These are phyloP conservation scores for Mamestra configurata DNA, from an alignment of 1,140 invertebrate species.

Conservation along the genomic window DNA sequence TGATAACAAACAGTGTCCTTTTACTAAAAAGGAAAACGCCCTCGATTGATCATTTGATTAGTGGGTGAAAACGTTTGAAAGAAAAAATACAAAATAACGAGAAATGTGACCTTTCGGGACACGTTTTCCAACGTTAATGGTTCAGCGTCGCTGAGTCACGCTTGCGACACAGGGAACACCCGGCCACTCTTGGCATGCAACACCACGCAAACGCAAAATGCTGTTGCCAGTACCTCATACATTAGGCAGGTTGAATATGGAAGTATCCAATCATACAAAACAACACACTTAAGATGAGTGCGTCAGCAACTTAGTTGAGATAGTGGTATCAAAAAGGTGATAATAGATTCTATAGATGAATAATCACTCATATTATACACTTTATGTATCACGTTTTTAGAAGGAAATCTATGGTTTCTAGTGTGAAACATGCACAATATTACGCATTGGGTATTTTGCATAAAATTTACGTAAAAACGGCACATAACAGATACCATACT, in stretches of 20 bases:
- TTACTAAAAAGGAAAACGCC: not conserved
- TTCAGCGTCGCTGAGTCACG: conserved; percentile 78
- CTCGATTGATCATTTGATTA: conserved; percentile 33
- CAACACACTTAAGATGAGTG: conserved; percentile 43
- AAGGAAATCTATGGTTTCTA: not conserved
- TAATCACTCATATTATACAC: not conserved
- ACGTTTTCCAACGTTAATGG: conserved; percentile 68
- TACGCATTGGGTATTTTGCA: not conserved
- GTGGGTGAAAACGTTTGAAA: conserved; percentile 22
- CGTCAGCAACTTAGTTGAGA: not conserved
- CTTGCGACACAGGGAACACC: conserved; percentile 76
- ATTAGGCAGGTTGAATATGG: not conserved
- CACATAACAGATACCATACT: not conserved
- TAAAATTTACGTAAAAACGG: not conserved
- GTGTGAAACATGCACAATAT: not conserved
- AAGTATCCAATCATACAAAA: conserved; percentile 32
- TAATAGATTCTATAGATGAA: conserved; percentile 27
- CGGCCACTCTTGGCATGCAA: conserved; percentile 72
- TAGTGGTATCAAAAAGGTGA: conserved; percentile 11
- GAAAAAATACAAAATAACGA: conserved; percentile 33
- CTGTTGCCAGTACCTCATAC: conserved; percentile 30
- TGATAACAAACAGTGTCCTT: not conserved
- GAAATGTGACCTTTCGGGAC: conserved; percentile 64
- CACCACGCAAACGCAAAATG: conserved; percentile 49
- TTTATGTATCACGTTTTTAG: not conserved